Evolutionary conservation across 2,113 vertebrate genomes (phyloP), one percentile per base, ranked within the genome.

Genomic region (Xyliphius kryptos): DNA sequence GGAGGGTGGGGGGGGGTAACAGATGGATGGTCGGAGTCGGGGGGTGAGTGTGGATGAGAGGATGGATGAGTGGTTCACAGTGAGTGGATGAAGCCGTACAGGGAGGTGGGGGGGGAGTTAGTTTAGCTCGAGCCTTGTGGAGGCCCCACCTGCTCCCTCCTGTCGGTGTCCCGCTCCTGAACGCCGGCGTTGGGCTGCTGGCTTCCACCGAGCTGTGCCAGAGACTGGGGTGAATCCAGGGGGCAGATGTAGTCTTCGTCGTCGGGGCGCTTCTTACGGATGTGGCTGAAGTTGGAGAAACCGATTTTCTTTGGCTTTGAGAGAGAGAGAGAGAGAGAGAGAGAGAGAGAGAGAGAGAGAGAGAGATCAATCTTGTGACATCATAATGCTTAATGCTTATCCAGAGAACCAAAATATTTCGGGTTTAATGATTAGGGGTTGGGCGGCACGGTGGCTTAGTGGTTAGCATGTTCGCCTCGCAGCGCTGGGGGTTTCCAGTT

Each of bases 231-330:
- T 60, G 55, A 76, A 72, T 95, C 90, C 74, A 92, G 79, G 0
- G 95, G 94, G 70, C 93, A 99, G 59, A 99, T 82, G 54, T 97
- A 98, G 76, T 98, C 94, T 0, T 88, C 90, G 2, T 97, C 92
- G 1, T 96, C 94, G 1, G 87, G 74, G 38, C 91, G 92, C 82
- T 91, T 90, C 80, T 91, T 91, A 66, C 94, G 81, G 56, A 97
- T 86, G 58, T 97, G 90, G 66, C 93, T 87, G 75, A 99, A 89
- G 77, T 91, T 91, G 1, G 94, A 91, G 83, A 99, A 94, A 60
- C 90, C 91, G 47, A 94, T 81, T 81, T 98, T 99, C 84, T 90
- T 97, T 40, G 91, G 92, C 95, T 99, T 78, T 70, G 84, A 83
- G 0, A 65, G 65, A 50, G 59, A 26, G 48, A 46, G 15, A 10